Evolutionary conservation across 2,888 invertebrate genomes (phyloP).

Genomic region (Dioctria linearis): DNA sequence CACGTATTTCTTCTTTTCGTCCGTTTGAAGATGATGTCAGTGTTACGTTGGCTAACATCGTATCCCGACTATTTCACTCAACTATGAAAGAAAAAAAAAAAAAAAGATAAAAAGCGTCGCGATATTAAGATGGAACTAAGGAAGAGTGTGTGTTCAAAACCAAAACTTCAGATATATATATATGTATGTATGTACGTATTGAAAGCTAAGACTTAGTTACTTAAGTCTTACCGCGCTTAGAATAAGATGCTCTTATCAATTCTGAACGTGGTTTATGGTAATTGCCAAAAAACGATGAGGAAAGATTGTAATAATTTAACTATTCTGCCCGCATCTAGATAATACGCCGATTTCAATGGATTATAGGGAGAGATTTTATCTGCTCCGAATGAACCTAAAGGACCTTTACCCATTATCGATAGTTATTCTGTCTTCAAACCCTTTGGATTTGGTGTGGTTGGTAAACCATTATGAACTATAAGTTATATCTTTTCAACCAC

Average conservation of each 20-base stretch:
- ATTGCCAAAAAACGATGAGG: constrained; percentile 35
- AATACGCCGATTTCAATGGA: constrained; percentile 33
- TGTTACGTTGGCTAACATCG: constrained; percentile 3
- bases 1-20: constrained; percentile 50
- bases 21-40: constrained; percentile 44
- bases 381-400: background rate
- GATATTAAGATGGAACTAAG: background rate
- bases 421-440: constrained; percentile 12
- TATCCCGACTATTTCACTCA: constrained; percentile 36
- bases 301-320: constrained; percentile 37
- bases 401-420: background rate
- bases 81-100: constrained; percentile 16
- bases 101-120: constrained; percentile 46
- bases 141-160: background rate
- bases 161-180: constrained; percentile 7
- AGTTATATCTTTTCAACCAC: constrained; percentile 14
- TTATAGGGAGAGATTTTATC: constrained; percentile 13
- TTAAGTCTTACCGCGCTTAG: background rate
- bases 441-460: constrained; percentile 16
- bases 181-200: too few relatives aligned
- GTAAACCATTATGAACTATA: background rate
- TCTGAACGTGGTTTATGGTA: constrained; percentile 48
- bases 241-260: constrained; percentile 35
- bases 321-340: constrained; percentile 39
- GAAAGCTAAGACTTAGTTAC: background rate